Evolutionary conservation across 2,888 invertebrate genomes (phyloP).

Genomic region (Brachylomia viminalis): DNA sequence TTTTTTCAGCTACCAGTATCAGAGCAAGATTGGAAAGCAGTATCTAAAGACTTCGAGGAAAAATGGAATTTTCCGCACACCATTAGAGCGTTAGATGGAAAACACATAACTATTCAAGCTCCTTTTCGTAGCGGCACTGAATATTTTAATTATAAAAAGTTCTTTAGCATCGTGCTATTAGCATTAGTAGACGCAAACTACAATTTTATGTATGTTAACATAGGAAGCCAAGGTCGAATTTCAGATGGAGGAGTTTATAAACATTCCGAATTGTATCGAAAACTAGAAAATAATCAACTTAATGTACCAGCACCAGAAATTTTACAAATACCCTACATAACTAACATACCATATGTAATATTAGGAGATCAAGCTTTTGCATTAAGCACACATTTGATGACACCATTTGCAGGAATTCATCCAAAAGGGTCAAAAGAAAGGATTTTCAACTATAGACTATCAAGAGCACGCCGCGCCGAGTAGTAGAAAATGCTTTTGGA

Average conservation of each 20-base stretch:
- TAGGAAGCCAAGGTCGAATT: too few relatives aligned
- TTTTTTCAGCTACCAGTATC: constrained; percentile 41
- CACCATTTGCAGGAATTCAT: constrained; percentile 55
- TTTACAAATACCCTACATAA: too few relatives aligned
- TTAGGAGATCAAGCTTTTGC: constrained; percentile 55
- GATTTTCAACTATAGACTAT: constrained; percentile 57
- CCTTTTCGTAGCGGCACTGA: constrained; percentile 48
- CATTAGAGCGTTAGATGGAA: too few relatives aligned
- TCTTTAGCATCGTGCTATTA: too few relatives aligned
- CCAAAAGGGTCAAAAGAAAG: constrained; percentile 52
- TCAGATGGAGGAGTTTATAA: too few relatives aligned
- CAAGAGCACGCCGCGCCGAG: constrained; percentile 58
- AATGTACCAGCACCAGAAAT: too few relatives aligned
- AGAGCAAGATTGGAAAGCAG: constrained; percentile 38
- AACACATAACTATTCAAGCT: constrained; percentile 49
- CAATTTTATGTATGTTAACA: too few relatives aligned
- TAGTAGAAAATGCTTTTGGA: constrained; percentile 57
- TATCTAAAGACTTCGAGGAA: constrained; percentile 46
- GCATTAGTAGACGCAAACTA: too few relatives aligned
- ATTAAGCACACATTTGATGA: constrained; percentile 45
- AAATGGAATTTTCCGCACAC: too few relatives aligned
- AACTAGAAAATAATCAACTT: too few relatives aligned
- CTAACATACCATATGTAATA: constrained; percentile 52
- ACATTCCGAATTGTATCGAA: too few relatives aligned
- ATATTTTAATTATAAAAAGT: too few relatives aligned